A percentile compares a stretch with the other conserved stretches of the same genome.
Conservation (phyloP, 1,140 invertebrate species). For the Onthophagus taurus region DNA sequence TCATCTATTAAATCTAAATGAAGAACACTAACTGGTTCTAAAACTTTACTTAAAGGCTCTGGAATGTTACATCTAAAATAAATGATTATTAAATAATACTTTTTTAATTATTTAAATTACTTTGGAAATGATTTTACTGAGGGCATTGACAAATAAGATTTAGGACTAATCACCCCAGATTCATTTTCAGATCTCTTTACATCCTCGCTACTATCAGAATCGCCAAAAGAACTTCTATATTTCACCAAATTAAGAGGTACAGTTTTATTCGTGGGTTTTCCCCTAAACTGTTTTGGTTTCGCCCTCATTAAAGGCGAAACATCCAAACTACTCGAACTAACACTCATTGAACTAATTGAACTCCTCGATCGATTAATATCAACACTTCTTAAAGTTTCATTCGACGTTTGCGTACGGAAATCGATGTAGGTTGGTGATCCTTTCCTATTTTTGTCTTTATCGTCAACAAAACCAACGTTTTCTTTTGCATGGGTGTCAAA, state of each 20-base stretch:
- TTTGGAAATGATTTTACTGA: conserved; percentile 68
- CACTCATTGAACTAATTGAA: conserved; percentile 19
- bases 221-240: conserved; percentile 20
- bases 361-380: conserved; percentile 16
- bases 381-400: conserved; percentile 21
- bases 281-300: conserved; percentile 27
- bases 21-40: conserved; percentile 60
- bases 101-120: conserved; percentile 24
- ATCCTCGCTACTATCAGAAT: conserved; percentile 27
- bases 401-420: conserved; percentile 27
- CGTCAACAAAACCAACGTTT: conserved; percentile 13
- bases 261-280: conserved; percentile 32
- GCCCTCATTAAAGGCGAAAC: conserved; percentile 33
- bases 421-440: conserved; percentile 33
- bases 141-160: conserved; percentile 71
- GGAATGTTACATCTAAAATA: conserved; percentile 50
- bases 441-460: conserved; percentile 10
- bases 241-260: conserved; percentile 23
- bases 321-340: conserved; percentile 28
- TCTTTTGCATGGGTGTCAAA: conserved; percentile 12
- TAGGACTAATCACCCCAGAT: conserved; percentile 45
- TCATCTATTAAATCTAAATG: conserved; percentile 53
- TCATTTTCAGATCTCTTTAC: conserved; percentile 25
- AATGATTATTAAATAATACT: neutral
- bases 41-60: conserved; percentile 64